phyloP scores from a whole-genome alignment of 2,888 invertebrate genomes.

The Norana najaformis region DNA sequence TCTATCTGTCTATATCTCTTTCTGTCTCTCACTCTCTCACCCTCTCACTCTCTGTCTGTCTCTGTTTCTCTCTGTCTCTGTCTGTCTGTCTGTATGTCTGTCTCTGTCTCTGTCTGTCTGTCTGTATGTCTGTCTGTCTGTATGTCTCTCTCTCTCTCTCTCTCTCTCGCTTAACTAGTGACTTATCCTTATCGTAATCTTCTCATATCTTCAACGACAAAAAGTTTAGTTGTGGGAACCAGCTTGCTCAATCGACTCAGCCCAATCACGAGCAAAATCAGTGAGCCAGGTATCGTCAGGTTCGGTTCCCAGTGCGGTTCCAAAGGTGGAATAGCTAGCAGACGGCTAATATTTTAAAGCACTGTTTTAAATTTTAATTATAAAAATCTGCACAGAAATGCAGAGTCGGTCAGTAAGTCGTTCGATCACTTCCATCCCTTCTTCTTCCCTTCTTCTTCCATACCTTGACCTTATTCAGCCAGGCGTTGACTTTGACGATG shows the following conservation, averaged over 20 bases:
- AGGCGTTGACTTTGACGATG: conserved; percentile 39
- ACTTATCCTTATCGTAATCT: too few species aligned
- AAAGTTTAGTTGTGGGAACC: too few species aligned
- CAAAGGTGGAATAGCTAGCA: too few species aligned
- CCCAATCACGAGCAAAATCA: too few species aligned
- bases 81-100: not conserved
- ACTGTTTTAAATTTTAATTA: too few species aligned
- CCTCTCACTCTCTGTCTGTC: not conserved
- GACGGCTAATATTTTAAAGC: too few species aligned
- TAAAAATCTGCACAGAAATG: too few species aligned
- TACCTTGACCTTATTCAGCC: conserved; percentile 43
- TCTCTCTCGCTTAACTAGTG: not conserved
- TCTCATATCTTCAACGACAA: too few species aligned
- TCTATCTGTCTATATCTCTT: not conserved
- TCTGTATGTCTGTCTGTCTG: not conserved
- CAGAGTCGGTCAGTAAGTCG: too few species aligned
- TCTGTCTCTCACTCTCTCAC: not conserved
- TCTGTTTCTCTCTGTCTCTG: not conserved
- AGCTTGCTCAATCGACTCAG: too few species aligned
- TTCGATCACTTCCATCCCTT: conserved; percentile 32
- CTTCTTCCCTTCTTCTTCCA: not conserved
- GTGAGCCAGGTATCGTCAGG: too few species aligned
- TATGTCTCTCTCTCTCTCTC: not conserved
- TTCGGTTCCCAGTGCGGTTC: too few species aligned
- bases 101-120: not conserved